Evolutionary conservation across 2,797 vertebrate genomes (phyloP), one percentile per base, ranked within the genome.

Genomic region (Oreonectes daqikongensis): DNA sequence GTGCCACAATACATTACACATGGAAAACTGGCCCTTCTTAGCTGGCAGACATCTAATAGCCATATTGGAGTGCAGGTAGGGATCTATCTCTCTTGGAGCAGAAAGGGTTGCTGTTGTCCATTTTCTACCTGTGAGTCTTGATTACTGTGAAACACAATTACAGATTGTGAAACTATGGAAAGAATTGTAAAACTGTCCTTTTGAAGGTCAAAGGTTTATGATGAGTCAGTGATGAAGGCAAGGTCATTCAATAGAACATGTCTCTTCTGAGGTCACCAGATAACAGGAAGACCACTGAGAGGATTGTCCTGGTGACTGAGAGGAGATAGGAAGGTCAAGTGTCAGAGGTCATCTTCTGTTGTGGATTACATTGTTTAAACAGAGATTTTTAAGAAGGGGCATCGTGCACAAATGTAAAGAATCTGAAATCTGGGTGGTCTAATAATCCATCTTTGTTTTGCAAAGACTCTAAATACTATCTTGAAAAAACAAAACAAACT

Each of bases 121-220:
- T 63, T 78, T 46, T 28, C 50, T 14, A 46, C 46, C 72, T 18
- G 10, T 20, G 79, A 73, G 32, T 73, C 48, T 64, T 73, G 68
- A 79, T 82, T 77, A 79, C 72, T 28, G 28, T 48, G 61, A 79
- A 79, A 78, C 80, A 48, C 52, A 70, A 69, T 30, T 69, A 44
- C 5, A 53, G 48, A 32, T 20, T 26, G 50, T 22, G 6, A 12
- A 15, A n/a, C 35, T 48, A 52, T 40, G 22, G 1, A 9, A 38
- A 26, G 28, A 50, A 28, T 5, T 42, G 18, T 9, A 22, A 9
- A 55, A 44, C n/a, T n/a, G 48, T 5, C 12, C 57, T 55, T 40
- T 48, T 68, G 35, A 60, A 55, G 80, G 64, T 28, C 64, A 73
- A 73, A 73, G 44, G 42, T 78, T 78, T 78, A 71, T 50, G 63